Evolutionary conservation across 2,113 vertebrate species (phyloP).

Genomic region (Pedetes capensis): DNA sequence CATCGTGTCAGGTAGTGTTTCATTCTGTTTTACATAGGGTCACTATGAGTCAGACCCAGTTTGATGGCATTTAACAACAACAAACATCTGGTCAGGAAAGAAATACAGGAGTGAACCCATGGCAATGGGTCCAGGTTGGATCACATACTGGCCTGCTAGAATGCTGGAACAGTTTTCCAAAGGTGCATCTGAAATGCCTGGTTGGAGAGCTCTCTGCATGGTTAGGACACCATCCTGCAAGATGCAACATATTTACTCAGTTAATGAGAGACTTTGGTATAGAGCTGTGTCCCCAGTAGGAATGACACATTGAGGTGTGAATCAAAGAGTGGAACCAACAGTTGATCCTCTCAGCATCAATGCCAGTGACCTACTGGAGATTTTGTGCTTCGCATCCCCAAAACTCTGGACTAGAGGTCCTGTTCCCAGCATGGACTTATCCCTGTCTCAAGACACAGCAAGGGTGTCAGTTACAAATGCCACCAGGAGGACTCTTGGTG

Average conservation of each 20-base stretch:
- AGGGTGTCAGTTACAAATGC: neutral
- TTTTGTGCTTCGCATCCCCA: neutral
- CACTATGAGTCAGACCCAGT: too few species aligned
- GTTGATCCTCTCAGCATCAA: neutral
- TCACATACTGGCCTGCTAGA: neutral
- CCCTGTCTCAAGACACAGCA: neutral
- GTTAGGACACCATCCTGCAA: too few species aligned
- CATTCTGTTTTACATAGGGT: too few species aligned
- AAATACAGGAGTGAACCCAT: neutral
- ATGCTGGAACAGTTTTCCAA: neutral
- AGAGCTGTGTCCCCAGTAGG: neutral
- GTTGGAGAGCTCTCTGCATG: neutral
- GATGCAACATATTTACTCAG: neutral
- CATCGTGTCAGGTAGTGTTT: too few species aligned
- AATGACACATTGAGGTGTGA: neutral
- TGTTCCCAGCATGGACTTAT: neutral
- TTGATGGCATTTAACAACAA: too few species aligned
- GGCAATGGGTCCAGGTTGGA: neutral
- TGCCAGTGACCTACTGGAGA: neutral
- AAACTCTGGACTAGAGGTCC: neutral
- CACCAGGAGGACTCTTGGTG: neutral
- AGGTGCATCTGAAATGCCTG: neutral
- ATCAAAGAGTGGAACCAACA: neutral
- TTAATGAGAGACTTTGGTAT: neutral
- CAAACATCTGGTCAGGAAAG: neutral